Evolutionary conservation across 2,113 vertebrate genomes (phyloP).

Genomic region (Lutjanus erythropterus): DNA sequence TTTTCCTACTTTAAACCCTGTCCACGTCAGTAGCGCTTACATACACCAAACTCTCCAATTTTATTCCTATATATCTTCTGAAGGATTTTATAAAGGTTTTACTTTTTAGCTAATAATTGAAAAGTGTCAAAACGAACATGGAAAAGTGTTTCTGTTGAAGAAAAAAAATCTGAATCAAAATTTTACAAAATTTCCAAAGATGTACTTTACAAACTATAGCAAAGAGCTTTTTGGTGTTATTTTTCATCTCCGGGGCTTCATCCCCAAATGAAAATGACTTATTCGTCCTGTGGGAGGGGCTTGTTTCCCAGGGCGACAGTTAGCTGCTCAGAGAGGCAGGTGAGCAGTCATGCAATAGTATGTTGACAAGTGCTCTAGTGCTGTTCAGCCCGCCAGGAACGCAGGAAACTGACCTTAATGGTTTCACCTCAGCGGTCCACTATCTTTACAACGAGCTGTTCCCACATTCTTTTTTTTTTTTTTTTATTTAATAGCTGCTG

Average conservation of each 20-base stretch:
- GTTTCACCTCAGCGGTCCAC: conserved; percentile 49
- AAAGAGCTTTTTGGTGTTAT: conserved; percentile 8
- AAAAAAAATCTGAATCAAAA: neutral
- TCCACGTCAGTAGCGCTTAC: too few species aligned
- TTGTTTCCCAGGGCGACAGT: conserved; percentile 37
- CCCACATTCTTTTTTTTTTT: conserved; percentile 4
- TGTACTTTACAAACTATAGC: neutral
- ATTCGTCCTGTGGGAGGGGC: neutral
- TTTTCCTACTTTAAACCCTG: too few species aligned
- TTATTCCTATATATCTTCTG: too few species aligned
- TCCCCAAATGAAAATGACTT: conserved; percentile 28
- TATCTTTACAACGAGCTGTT: conserved; percentile 55
- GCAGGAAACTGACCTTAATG: conserved; percentile 39
- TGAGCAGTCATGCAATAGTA: conserved; percentile 51
- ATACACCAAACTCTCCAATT: too few species aligned
- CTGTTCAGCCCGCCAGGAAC: conserved; percentile 23
- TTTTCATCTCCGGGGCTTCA: neutral
- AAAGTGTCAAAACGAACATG: neutral
- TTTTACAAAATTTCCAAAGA: neutral
- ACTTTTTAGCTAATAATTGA: too few species aligned
- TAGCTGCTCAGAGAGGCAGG: conserved; percentile 51
- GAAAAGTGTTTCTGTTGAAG: neutral
- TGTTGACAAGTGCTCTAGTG: conserved; percentile 45
- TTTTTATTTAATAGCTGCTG: conserved; percentile 19
- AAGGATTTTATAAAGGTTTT: too few species aligned